Base-by-base conservation (phyloP, 2,888 invertebrate species). In the Volucella inanis region DNA sequence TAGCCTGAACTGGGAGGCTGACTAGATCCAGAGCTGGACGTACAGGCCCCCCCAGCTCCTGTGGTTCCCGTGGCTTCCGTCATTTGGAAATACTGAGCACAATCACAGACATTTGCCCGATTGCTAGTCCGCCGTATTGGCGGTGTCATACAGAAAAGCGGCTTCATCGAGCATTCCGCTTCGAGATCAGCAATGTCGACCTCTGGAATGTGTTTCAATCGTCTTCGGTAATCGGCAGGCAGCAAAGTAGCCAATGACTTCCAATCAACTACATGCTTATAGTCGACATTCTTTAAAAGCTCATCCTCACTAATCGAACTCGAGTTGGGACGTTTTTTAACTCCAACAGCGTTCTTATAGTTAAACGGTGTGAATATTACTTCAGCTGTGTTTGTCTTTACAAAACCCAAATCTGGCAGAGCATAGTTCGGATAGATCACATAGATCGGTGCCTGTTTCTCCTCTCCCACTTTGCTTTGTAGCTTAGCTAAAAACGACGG, bases 371-470 rank as follows among this genome's bases (percentile, higher is more conserved):
- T 93, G 84, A 96, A 94, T 80, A 97, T 94, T 88, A 96, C 95
- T 52, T 94, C 93, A 31, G 93, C 90, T 81, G 93, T 92, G 85
- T 92, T 90, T 77, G 92, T 92, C 88, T 93, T 92, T 74, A 98
- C 93, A 92, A 98, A 98, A 88, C 96, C 96, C 88, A 98, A 93
- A 92, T 98, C 97, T 18, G 98, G 98, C 84, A 98, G 92, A 8
- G 97, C 96, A 90, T 98, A 98, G 92, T 96, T 97, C 39, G 98
- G 98, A 92, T 97, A 98, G 87, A 97, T 94, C 54, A 98, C 96
- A 91, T 97, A 98, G 1, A 98, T 96, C 3, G 97, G 97, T 89
- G 96, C 96, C 89, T 94, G 91, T 6, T 90, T 91, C 90, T 93
- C 94, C 87, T 94, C 94, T 8, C 94, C 94, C 90, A 94, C 92